Evolutionary conservation across 1,140 invertebrate species (phyloP), one percentile per base, ranked within the genome.

Genomic region (Brachionus rotundiformis): DNA sequence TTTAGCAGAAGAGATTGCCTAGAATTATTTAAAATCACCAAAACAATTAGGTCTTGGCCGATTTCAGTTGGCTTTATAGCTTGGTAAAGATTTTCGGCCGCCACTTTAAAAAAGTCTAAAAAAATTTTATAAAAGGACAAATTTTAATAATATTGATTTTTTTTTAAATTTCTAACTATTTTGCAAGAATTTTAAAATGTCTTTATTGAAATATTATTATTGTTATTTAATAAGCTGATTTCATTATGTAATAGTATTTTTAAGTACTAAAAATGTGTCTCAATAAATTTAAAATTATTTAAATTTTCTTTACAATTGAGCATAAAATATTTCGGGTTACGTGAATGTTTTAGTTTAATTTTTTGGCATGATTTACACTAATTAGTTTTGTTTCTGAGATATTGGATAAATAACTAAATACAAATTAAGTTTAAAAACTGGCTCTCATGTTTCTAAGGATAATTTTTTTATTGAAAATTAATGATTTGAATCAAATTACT

Each of bases 31-130:
- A 73, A 44, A 44, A 73, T 73, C 25, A 73, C 36, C 16, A 73
- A 73, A 73, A 73, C 68, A 73, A 73, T 19, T 10, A 73, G 36
- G 39, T 73, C 39, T 36, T 68, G 27, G 36, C 29, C 41, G 16
- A 27, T 44, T 8, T 23, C 4, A 10, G 11, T 73, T 23, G n/a
- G 25, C 10, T 23, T n/a, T 23, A 25, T 25, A 23, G 19, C 16
- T 8, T 73, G n/a, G 6, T 7, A n/a, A n/a, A 3, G 10, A 41
- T 44, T 73, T 44, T 73, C 68, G n/a, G 19, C n/a, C 25, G 68
- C 68, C 68, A 73, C 36, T 73, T 73, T 73, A 25, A 36, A 33
- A 16, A 10, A 33, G 5, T 68, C 33, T 68, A 63, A 63, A 29
- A 63, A 59, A 59, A 59, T 1, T 2, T n/a, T 29, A 63, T 10